Base-by-base conservation (phyloP, 1,140 invertebrate genomes). In the Asobara japonica region DNA sequence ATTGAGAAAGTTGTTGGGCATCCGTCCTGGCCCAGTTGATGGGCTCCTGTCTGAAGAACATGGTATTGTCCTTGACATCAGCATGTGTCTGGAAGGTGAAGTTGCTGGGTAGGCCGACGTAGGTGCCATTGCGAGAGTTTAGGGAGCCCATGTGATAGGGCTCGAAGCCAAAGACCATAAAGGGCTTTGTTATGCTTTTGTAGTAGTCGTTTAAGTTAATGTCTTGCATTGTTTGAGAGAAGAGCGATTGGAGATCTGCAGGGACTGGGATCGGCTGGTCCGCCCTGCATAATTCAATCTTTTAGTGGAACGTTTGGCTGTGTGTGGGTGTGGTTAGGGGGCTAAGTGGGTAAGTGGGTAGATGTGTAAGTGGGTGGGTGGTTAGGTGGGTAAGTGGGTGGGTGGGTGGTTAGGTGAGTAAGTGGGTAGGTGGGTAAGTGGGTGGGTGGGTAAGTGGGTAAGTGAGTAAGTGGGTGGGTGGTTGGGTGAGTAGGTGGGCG, bases 101-200 rank as follows among this genome's bases (percentile, higher is more conserved):
- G 79, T 90, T 91, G 1, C 84, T 77, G 2, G 93, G 93, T 22
- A 94, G 83, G 4, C 93, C 93, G 65, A 94, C 77, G 29, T 89
- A 83, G 3, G 84, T 87, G 11, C 92, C 92, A 75, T 76, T 87
- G n/a, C 75, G 83, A 20, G 78, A 79, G 5, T 74, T 76, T 0
- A 78, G 64, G 0, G 83, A 79, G 16, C 92, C 92, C 3, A 87
- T 87, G 77, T 89, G 85, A 76, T 90, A 89, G 0, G 90, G 56
- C 80, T 94, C 90, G 74, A 92, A 90, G n/a, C 92, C 92, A 80
- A 85, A 88, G 3, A 90, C 89, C 13, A 88, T 89, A 73, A 94
- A 94, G 1, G 91, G 88, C 51, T 88, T 82, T 48, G 90, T 80
- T 10, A 82, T 60, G 31, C 80, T 77, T n/a, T 78, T 84, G 1